phyloP scores from a whole-genome alignment of 2,888 invertebrate species.

The Patella pellucida region DNA sequence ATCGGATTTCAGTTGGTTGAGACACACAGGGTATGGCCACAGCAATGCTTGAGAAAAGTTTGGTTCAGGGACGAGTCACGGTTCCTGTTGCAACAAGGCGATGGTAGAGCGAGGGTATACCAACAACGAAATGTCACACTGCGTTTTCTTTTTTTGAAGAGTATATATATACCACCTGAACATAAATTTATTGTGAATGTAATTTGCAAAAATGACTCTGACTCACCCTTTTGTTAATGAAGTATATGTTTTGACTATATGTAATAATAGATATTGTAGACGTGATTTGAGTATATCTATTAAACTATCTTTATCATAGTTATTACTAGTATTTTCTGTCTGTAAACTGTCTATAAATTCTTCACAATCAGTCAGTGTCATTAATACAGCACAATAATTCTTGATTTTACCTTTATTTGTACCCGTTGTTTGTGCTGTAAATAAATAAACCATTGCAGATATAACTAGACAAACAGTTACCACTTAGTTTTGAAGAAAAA shows the following conservation, averaged over 20 bases:
- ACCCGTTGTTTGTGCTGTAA: conserved; percentile 36
- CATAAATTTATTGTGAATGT: too few relatives aligned
- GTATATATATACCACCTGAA: too few relatives aligned
- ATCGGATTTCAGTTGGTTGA: too few relatives aligned
- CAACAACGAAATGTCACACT: too few relatives aligned
- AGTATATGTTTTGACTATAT: conserved; percentile 44
- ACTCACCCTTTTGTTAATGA: conserved; percentile 43
- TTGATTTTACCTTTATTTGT: conserved; percentile 3
- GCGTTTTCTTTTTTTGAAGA: too few relatives aligned
- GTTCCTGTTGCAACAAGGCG: too few relatives aligned
- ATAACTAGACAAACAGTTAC: too few relatives aligned
- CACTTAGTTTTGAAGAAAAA: too few relatives aligned
- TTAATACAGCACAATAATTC: not conserved
- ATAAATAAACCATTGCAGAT: not conserved
- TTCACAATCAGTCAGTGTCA: conserved; percentile 35
- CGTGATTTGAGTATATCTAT: conserved; percentile 42
- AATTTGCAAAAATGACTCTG: conserved; percentile 1
- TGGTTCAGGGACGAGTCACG: too few relatives aligned
- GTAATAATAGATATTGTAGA: conserved; percentile 46
- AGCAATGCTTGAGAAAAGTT: too few relatives aligned
- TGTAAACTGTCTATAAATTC: conserved; percentile 28
- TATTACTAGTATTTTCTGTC: conserved; percentile 31
- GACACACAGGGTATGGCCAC: too few relatives aligned
- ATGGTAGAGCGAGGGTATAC: too few relatives aligned
- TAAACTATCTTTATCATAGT: conserved; percentile 40